A percentile compares a stretch with the other conserved stretches of the same genome.
phyloP scores from a whole-genome alignment of 2,888 invertebrate genomes.

The Epinotia nisella region DNA sequence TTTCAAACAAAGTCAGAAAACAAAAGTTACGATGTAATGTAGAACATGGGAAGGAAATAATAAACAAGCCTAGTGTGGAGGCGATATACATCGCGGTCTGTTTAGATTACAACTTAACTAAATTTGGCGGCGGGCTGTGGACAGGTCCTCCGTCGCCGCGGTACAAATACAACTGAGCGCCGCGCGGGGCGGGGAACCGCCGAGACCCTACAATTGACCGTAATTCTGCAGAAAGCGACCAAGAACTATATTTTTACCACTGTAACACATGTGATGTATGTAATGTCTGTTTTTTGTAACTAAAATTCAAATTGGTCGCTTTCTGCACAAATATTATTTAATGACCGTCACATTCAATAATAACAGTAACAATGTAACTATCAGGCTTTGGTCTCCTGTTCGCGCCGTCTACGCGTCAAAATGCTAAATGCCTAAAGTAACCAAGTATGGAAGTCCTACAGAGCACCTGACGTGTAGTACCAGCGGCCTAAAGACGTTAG shows the following conservation, averaged over 20 bases:
- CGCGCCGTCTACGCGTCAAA: not conserved
- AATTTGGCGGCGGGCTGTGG: constrained; percentile 55
- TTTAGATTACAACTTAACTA: constrained; percentile 53
- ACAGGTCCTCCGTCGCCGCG: constrained; percentile 47
- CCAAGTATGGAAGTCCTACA: not conserved
- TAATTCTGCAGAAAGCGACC: constrained; percentile 1
- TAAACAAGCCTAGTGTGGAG: constrained; percentile 64
- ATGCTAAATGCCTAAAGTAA: not conserved
- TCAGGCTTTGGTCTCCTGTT: constrained; percentile 17
- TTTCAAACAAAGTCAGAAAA: constrained; percentile 66
- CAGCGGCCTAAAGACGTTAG: not conserved
- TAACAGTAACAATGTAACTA: not conserved
- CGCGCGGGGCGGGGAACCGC: not conserved
- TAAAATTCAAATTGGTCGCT: not conserved
- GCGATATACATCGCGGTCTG: constrained; percentile 52
- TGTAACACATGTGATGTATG: too few species aligned
- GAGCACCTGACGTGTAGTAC: not conserved
- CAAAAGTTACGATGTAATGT: constrained; percentile 57
- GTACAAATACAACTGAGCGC: not conserved
- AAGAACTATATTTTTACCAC: not conserved
- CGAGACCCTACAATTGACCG: not conserved
- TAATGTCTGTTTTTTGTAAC: not conserved
- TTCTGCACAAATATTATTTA: not conserved
- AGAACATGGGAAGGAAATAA: constrained; percentile 55
- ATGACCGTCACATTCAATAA: not conserved